Base-by-base conservation (phyloP, 2,113 vertebrate species). In the Oxygymnocypris stewartii region DNA sequence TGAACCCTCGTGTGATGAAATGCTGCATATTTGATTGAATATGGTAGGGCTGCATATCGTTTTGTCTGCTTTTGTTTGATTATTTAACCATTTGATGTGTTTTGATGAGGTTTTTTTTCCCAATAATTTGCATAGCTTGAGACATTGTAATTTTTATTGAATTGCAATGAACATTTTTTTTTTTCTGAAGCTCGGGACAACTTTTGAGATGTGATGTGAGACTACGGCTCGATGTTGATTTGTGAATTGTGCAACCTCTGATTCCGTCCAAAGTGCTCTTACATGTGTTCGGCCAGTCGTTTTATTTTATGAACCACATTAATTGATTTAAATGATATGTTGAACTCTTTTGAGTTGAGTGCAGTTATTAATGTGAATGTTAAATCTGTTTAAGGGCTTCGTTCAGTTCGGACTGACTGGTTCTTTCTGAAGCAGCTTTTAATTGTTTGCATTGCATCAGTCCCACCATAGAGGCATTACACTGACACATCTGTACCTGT, bases 341-440 rank as follows among this genome's bases (percentile, higher is more conserved):
- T 44, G 75, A 85, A 83, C 61, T 31, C 37, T 88, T 88, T 87
- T 77, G 88, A 93, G 90, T 90, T 92, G 85, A 71, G 84, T 87
- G 91, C 90, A 88, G 88, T 87, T 23, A 87, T 76, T 35, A 86
- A 91, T 93, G 94, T 94, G 94, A 94, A 93, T 47, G n/a, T 25
- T 47, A 47, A 75, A 73, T 6, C 5, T 8, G 42, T 47, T 47
- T 28, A 16, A 76, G 74, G 73, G 42, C 74, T 76, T 47, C 78
- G 12, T 84, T 84, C 57, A 6, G 71, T 13, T 44, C 11, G 31
- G 18, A 75, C 20, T 6, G 20, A 10, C 69, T 23, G 67, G 71
- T 49, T 25, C 44, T 28, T 23, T 25, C 0, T 40, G n/a, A 77
- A 31, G n/a, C 47, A 31, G 28, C 28, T 31, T 31, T 31, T 31